Evolutionary conservation across 2,797 vertebrate species (phyloP), one percentile per base, ranked within the genome.

Genomic region (Emydoidea blandingii): DNA sequence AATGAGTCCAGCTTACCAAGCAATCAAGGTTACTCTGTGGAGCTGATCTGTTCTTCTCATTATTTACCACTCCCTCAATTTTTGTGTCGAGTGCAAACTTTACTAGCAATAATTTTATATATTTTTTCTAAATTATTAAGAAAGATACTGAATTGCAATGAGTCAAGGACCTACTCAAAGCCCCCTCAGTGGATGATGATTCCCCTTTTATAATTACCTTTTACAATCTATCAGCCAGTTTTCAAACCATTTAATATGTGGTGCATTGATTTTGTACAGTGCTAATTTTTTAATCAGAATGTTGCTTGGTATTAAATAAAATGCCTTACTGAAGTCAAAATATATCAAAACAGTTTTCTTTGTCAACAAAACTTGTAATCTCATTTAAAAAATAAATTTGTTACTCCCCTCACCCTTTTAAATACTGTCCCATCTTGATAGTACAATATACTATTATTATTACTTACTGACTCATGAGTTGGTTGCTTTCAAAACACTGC

Each of bases 51-150:
- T 94, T 92, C n/a, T 25, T 25, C 81, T 94, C 94, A 89, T 85
- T 96, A 86, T 12, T 81, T 89, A 79, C 27, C 86, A 41, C 3
- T 12, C 86, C 89, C 92, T 81, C 79, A 92, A 83, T 37, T 79
- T 88, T 93, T 94, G 5, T 87, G 54, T 65, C 53, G 92, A 52
- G 53, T 93, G 87, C 53, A 96, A 31, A 21, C 44, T 93, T 79
- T 94, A 83, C 78, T 85, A 91, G 53, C 12, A 84, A 93, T 90
- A 93, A 84, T 95, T 95, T 93, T 84, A 79, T 68, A 81, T 59
- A 79, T 12, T 93, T 95, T 57, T 93, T 81, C 49, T 74, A 83
- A 78, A 6, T 87, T 57, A 95, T 74, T 86, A 94, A 95, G 90
- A 95, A 79, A 89, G 78, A 37, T 10, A 84, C 44, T 0, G 0